Evolutionary conservation across 2,888 invertebrate species (phyloP).

Genomic region (Endomychus coccineus): DNA sequence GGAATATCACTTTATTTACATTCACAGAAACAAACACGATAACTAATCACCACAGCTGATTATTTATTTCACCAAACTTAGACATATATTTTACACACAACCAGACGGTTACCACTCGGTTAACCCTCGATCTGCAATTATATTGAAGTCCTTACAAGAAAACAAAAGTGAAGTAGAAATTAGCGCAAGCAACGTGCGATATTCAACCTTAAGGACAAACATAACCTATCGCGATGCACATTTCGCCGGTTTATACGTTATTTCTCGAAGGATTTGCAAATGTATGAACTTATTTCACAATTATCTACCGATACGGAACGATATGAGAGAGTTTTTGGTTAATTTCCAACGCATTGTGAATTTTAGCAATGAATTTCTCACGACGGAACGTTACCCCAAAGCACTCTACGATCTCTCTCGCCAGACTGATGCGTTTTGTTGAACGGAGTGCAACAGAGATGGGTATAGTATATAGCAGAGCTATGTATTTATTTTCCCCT

Average conservation of each 20-base stretch:
- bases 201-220: constrained; percentile 33
- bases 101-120: too few relatives aligned
- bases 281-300: too few relatives aligned
- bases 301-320: too few relatives aligned
- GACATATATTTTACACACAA: too few relatives aligned
- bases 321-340: too few relatives aligned
- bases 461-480: constrained; percentile 33
- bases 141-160: too few relatives aligned
- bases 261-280: too few relatives aligned
- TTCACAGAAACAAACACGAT: constrained; percentile 13
- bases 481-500: constrained; percentile 42
- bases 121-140: too few relatives aligned
- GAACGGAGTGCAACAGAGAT: constrained; percentile 42
- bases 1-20: constrained; percentile 14
- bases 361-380: constrained; percentile 22
- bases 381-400: constrained; percentile 28
- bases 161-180: constrained; percentile 25
- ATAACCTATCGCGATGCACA: constrained; percentile 33
- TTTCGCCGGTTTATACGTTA: constrained; percentile 31
- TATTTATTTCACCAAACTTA: too few relatives aligned
- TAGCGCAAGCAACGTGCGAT: constrained; percentile 20
- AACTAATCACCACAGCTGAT: too few relatives aligned
- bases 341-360: constrained; percentile 8
- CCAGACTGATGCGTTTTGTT: constrained; percentile 46
- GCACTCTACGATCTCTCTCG: constrained; percentile 38